Evolutionary conservation across 2,797 vertebrate species (phyloP), one percentile per base, ranked within the genome.

Genomic region (Gallinago solitaria): DNA sequence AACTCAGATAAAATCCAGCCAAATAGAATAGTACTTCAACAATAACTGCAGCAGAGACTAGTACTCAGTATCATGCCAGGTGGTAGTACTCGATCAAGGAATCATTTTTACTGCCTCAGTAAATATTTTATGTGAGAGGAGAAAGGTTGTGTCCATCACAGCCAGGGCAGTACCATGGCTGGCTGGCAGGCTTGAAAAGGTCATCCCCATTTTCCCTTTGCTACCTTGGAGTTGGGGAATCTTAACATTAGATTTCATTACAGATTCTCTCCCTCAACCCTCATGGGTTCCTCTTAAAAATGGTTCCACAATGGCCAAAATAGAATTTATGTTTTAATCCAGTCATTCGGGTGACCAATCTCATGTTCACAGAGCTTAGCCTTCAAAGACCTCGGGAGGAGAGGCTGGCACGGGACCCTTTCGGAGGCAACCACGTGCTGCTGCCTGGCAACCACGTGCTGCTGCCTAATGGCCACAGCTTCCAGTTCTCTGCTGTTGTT

Each of bases 191-290:
- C 70, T 80, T 89, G 2, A 56, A 68, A 77, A 60, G 50, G 9
- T 37, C 48, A 64, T 48, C 12, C 6, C 2, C 14, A 5, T 19
- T 64, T 83, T 56, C 10, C 16, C 8, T 75, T n/a, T 80, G 48
- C 33, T 78, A 6, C 24, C 6, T 35, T 50, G 14, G 20, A 64
- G 9, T 3, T 0, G 0, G 4, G 11, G 19, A 70, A 41, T n/a
- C 11, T 41, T 41, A 60, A 57, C 7, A 61, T 70, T 18, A 20
- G 2, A 61, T 60, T 71, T 53, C 20, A 16, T 53, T 80, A 59
- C 23, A 64, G 39, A 85, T 45, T 2, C 5, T 63, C 9, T 17
- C 17, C 16, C 51, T 19, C 41, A 43, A 8, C 2, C 16, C 20
- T 27, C 4, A 9, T 0, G 0, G 5, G 7, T 28, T 87, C 59